Percentiles rank a stretch among this genome's conserved stretches.
Conservation (phyloP, 2,888 invertebrate species). For the Leucania comma region DNA sequence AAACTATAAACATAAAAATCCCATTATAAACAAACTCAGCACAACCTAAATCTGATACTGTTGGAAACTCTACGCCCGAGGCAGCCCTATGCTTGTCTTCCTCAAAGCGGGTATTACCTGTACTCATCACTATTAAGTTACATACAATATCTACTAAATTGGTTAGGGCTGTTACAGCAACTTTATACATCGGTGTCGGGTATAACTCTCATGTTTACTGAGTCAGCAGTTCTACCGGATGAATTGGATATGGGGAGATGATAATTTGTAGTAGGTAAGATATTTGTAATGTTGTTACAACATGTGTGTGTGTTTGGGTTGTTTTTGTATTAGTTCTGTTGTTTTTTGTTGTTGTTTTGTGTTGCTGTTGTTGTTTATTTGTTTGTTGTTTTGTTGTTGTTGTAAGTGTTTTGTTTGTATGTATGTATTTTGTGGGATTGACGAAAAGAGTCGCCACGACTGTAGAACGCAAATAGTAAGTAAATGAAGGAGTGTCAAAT, state of each 20-base stretch:
- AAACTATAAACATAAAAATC: background rate
- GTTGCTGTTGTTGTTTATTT: too few species aligned
- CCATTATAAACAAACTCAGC: background rate
- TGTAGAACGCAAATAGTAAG: too few species aligned
- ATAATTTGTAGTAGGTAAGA: background rate
- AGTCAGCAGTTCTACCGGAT: slow-evolving; percentile 6
- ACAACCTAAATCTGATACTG: slow-evolving; percentile 8
- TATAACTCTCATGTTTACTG: slow-evolving; percentile 18
- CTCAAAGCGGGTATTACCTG: slow-evolving; percentile 60
- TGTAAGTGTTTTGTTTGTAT: too few species aligned
- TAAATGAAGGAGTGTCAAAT: too few species aligned
- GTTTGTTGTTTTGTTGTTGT: too few species aligned
- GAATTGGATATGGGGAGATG: slow-evolving; percentile 7
- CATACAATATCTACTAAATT: slow-evolving; percentile 61
- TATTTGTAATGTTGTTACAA: too few species aligned
- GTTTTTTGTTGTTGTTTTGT: too few species aligned
- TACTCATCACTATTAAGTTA: slow-evolving; percentile 62
- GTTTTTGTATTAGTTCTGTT: too few species aligned
- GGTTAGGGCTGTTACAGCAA: slow-evolving; percentile 48
- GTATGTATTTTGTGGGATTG: background rate
- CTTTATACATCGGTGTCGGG: slow-evolving; percentile 46
- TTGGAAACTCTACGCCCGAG: slow-evolving; percentile 24
- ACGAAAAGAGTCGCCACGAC: too few species aligned
- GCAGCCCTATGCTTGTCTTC: slow-evolving; percentile 54
- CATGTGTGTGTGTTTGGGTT: too few species aligned